Evolutionary conservation across 2,113 vertebrate genomes (phyloP), one percentile per base, ranked within the genome.

Genomic region (Amazona vittata): DNA sequence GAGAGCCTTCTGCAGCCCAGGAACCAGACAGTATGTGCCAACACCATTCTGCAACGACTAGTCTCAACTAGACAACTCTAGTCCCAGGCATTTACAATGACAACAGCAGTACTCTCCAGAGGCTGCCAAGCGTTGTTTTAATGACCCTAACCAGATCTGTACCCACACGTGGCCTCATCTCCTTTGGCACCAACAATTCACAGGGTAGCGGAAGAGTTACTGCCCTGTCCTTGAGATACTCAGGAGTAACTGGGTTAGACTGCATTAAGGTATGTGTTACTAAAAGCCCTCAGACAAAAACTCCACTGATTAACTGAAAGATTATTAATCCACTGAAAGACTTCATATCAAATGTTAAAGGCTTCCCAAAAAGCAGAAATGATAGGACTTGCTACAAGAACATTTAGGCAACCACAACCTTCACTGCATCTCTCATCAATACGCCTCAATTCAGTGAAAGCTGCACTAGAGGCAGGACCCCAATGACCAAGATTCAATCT

Each of bases 11-110:
- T 49, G 37, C 37, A 35, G 44, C 33, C 69, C 41, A 76, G 74
- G n/a, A 79, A 39, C 41, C 49, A 90, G 73, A 22, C 0, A 1
- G 15, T 46, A 47, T 0, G 3, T 1, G 19, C 20, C 37, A 28
- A 75, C 44, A 62, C 28, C 35, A 10, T 37, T 43, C 44, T 43
- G 60, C 29, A 47, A 44, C 5, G 2, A 35, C 55, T 24, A 22
- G 57, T 35, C 57, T 59, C 57, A 35, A 35, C 13, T 1, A 15
- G 7, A 11, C 41, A 29, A 16, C 12, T 33, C 35, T n/a, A 65
- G n/a, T 11, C 24, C 68, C 49, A n/a, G 24, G 22, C 22, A 59
- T 55, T 57, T 78, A 39, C 1, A 0, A 28, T n/a, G 10, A 64
- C 22, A 68, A 63, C 15, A 69, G 24, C 20, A 39, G 39, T 12